Percentiles rank a stretch among this genome's conserved stretches.
Evolutionary conservation across 2,888 invertebrate species (phyloP).

Genomic region (Acronicta aceris): DNA sequence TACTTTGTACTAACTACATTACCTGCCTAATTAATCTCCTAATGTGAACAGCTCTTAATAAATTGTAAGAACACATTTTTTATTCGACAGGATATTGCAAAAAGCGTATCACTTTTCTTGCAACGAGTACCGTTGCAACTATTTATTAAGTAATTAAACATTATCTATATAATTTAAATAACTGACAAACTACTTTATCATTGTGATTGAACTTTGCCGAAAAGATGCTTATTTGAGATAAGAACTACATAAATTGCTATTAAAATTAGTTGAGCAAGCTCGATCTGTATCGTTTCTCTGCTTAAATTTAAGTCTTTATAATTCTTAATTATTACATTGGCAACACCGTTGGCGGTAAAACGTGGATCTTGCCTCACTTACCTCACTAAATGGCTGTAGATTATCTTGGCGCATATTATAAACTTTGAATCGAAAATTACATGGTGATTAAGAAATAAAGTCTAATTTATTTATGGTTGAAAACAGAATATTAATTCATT

Average conservation of each 20-base stretch:
- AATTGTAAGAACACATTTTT: neutral
- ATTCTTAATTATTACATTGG: constrained; percentile 59
- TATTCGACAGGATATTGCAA: constrained; percentile 9
- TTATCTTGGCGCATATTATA: constrained; percentile 41
- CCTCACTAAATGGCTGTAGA: constrained; percentile 46
- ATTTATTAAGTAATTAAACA: constrained; percentile 53
- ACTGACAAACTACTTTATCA: constrained; percentile 52
- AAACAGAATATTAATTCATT: constrained; percentile 18
- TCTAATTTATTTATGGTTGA: constrained; percentile 26
- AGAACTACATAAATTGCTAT: constrained; percentile 66
- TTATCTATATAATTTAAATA: constrained; percentile 52
- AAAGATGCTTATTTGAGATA: constrained; percentile 73
- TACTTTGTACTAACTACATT: neutral
- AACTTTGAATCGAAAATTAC: constrained; percentile 30
- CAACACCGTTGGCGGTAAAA: constrained; percentile 47
- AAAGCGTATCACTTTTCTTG: constrained; percentile 27
- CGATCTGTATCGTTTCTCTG: constrained; percentile 65
- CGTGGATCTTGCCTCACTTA: constrained; percentile 47
- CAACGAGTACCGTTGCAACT: constrained; percentile 14
- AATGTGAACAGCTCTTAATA: constrained; percentile 7
- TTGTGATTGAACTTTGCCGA: constrained; percentile 69
- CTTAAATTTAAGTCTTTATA: constrained; percentile 52
- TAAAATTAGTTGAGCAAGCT: constrained; percentile 66
- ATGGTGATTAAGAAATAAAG: constrained; percentile 38
- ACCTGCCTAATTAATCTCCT: constrained; percentile 6